Evolutionary conservation across 37 sponge, comb jelly and placozoan genomes (phyloP).

Genomic region (Ianthella basta): DNA sequence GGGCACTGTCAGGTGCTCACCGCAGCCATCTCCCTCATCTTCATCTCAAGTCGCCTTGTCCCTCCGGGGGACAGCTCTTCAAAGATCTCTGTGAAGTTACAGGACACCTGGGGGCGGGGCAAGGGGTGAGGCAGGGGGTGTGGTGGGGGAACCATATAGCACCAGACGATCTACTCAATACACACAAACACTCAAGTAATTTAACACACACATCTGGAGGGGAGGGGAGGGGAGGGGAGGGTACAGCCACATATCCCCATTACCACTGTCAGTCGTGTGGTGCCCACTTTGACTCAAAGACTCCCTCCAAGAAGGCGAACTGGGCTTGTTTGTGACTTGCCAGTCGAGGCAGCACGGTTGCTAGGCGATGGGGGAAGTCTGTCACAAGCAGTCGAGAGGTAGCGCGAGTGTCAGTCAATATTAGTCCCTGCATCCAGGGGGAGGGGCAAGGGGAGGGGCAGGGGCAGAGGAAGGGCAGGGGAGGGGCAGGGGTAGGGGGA

Average conservation of each 20-base stretch:
- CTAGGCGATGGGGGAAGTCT: slow-evolving; percentile 77
- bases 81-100: slow-evolving; percentile 92
- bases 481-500: too few relatives aligned
- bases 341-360: slow-evolving; percentile 58
- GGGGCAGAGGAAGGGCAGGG: neutral
- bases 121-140: too few relatives aligned
- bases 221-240: neutral
- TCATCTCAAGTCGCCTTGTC: slow-evolving; percentile 82
- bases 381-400: slow-evolving; percentile 75
- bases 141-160: too few relatives aligned
- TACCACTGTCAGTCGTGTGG: too few relatives aligned
- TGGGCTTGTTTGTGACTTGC: slow-evolving; percentile 48
- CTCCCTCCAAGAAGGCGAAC: slow-evolving; percentile 66
- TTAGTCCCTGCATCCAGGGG: slow-evolving; percentile 48
- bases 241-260: neutral
- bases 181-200: neutral
- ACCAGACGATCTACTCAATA: too few relatives aligned
- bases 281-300: slow-evolving; percentile 70
- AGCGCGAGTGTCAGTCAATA: slow-evolving; percentile 57
- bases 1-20: neutral
- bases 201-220: too few relatives aligned
- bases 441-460: neutral
- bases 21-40: slow-evolving; percentile 38
- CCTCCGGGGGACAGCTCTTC: slow-evolving; percentile 93
- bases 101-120: slow-evolving; percentile 93